Evolutionary conservation across 2,888 invertebrate species (phyloP).

Genomic region (Agrochola circellaris): DNA sequence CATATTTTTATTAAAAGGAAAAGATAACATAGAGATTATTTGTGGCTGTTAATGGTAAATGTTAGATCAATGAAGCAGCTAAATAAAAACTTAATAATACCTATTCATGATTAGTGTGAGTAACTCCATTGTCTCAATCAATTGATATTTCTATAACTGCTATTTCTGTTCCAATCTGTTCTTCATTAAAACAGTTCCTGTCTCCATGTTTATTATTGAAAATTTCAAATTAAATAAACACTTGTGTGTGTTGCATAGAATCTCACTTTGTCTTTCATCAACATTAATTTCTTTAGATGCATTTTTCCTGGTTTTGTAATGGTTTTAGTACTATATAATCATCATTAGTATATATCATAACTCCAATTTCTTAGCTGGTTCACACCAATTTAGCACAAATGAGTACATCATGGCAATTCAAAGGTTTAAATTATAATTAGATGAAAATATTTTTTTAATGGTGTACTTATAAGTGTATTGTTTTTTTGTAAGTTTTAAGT

Average conservation of each 20-base stretch:
- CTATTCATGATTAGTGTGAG: neutral
- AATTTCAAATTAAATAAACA: constrained; percentile 27
- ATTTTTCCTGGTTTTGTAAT: constrained; percentile 26
- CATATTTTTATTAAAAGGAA: constrained; percentile 3
- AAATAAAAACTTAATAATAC: neutral
- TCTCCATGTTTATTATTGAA: constrained; percentile 5
- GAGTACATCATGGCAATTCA: constrained; percentile 56
- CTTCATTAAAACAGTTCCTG: constrained; percentile 25
- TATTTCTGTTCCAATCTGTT: constrained; percentile 13
- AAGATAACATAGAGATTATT: neutral
- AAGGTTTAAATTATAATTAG: constrained; percentile 47
- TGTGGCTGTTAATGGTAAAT: constrained; percentile 9
- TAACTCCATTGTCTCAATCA: constrained; percentile 1
- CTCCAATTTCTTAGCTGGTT: constrained; percentile 14
- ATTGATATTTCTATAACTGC: constrained; percentile 8
- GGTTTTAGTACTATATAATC: constrained; percentile 21
- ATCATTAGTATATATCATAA: constrained; percentile 8
- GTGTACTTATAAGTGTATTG: constrained; percentile 57
- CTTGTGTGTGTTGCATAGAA: constrained; percentile 48
- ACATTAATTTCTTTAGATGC: constrained; percentile 28
- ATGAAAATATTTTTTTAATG: constrained; percentile 35
- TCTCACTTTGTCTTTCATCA: constrained; percentile 48
- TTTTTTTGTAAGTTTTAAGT: constrained; percentile 53
- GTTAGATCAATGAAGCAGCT: neutral
- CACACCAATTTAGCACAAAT: constrained; percentile 52